A percentile compares a stretch with the other conserved stretches of the same genome.
Evolutionary conservation across 2,888 invertebrate species (phyloP).

Genomic region (Altica lythri): DNA sequence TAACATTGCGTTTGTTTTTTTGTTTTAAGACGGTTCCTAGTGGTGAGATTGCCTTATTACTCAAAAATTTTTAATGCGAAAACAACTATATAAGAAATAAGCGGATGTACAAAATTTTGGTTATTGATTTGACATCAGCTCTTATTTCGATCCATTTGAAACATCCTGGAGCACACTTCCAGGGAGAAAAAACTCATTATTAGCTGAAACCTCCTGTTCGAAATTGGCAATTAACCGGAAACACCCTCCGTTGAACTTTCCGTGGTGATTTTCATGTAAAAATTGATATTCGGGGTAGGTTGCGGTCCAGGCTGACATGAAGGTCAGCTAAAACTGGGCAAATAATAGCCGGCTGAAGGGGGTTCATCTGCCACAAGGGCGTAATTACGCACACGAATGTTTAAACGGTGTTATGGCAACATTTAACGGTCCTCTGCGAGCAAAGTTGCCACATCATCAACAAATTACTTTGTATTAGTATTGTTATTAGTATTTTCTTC

Average conservation of each 20-base stretch:
- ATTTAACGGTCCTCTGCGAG: conserved; percentile 32
- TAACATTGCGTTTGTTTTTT: too few species aligned
- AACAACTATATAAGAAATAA: too few species aligned
- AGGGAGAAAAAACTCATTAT: neutral
- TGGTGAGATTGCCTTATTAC: too few species aligned
- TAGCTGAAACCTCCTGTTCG: neutral
- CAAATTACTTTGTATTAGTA: neutral
- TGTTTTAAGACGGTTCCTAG: too few species aligned
- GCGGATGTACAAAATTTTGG: too few species aligned
- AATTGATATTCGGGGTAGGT: conserved; percentile 20
- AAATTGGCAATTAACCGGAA: conserved; percentile 14
- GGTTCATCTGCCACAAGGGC: conserved; percentile 44
- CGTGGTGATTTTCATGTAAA: conserved; percentile 19
- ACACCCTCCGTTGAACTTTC: conserved; percentile 12
- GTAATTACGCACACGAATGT: conserved; percentile 44
- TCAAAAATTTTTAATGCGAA: too few species aligned
- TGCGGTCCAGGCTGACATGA: conserved; percentile 32
- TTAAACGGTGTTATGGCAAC: conserved; percentile 35
- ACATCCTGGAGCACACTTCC: too few species aligned
- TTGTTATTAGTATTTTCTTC: too few species aligned
- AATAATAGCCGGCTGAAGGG: conserved; percentile 37
- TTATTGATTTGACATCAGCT: too few species aligned
- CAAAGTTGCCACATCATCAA: conserved; percentile 30
- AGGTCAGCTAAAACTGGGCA: conserved; percentile 32
- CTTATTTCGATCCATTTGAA: too few species aligned